Base-by-base conservation (phyloP, 2,888 invertebrate genomes). In the Perithous albicinctus region DNA sequence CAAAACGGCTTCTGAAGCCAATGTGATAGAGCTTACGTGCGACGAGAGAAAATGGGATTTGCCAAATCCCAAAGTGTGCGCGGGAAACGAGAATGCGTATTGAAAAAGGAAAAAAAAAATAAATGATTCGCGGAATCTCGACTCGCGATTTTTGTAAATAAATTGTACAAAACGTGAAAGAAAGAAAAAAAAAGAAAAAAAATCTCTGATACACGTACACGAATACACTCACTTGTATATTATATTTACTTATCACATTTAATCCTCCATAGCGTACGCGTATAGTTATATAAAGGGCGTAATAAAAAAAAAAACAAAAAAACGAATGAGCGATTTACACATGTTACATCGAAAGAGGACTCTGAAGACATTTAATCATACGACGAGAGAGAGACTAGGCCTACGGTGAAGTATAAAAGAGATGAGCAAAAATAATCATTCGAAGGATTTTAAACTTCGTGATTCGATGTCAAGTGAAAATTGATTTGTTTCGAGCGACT, bases 1-100 rank as follows among this genome's bases (percentile, higher is more conserved):
- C 75, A 89, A 92, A 90, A 89, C 87, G 92, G 92, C 92, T 92
- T 92, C 75, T 89, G 86, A 92, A 92, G 92, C 92, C 92, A 91
- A 92, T 92, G 92, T 92, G 92, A 92, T 92, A 92, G 92, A 92
- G 92, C 92, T 92, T 92, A 91, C 89, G 88, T 89, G 89, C 91
- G 89, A 89, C 88, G 89, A 87, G 86, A 88, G 84, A 86, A 88
- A 87, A 88, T 69, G 74, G 78, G 63, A 83, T 83, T 82, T 74
- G 67, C 78, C n/a, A n/a, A 74, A 82, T 78, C 78, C 78, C 78
- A 78, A n/a, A 75, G 67, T 74, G 80, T 67, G 75, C 59, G 78
- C 81, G 80, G 63, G 83, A 85, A 77, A 80, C 77, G 78, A 84
- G 82, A 84, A 32, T 66, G 79, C 51, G 66, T 77, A 64, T 74